phyloP scores from a whole-genome alignment of 2,797 vertebrate species.

The Myotis pilosus region DNA sequence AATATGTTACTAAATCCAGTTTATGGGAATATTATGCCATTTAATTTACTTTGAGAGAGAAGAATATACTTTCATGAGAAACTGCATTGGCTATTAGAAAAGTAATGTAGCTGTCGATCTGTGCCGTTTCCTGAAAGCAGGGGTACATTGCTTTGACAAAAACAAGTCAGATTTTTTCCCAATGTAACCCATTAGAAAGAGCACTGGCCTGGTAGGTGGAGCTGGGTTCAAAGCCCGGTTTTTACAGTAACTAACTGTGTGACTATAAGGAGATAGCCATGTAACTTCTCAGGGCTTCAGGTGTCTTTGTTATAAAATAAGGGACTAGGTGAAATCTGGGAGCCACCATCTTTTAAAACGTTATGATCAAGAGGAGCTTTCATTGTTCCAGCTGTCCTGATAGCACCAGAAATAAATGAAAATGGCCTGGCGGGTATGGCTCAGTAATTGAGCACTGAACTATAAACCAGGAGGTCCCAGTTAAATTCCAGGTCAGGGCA shows the following conservation, averaged over 20 bases:
- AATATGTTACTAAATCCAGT: conserved; percentile 68
- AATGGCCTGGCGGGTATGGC: not conserved
- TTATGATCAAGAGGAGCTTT: not conserved
- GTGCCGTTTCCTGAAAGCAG: not conserved
- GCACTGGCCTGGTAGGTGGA: too few species aligned
- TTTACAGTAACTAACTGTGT: not conserved
- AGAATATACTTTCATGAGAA: conserved; percentile 53
- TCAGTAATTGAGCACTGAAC: too few species aligned
- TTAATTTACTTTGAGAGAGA: conserved; percentile 72
- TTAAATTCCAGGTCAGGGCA: too few species aligned
- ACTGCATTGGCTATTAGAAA: conserved; percentile 57
- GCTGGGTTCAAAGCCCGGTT: not conserved
- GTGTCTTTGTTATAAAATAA: not conserved
- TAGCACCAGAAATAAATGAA: not conserved
- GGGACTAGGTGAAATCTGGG: not conserved
- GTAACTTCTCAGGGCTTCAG: not conserved
- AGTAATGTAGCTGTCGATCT: not conserved
- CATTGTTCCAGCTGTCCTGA: not conserved
- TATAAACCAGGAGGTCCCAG: too few species aligned
- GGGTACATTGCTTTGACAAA: not conserved
- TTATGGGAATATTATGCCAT: conserved; percentile 71
- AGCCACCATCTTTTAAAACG: not conserved
- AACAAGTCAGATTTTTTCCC: not conserved
- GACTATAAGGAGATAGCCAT: not conserved
- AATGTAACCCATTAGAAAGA: not conserved